Conservation (phyloP, 2,797 vertebrate species). For the Sparidentex hasta region DNA sequence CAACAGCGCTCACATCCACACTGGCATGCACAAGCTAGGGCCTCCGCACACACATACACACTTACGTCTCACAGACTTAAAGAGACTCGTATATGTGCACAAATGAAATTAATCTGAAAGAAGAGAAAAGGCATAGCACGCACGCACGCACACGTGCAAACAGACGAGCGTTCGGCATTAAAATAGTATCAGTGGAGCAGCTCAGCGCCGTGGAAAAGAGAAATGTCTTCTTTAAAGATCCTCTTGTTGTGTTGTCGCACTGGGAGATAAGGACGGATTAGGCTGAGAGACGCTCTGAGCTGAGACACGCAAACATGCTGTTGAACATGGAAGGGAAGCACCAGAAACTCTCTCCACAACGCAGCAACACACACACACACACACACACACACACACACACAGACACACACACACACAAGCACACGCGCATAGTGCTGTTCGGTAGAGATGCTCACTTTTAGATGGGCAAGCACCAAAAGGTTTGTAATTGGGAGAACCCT, state of each 20-base stretch:
- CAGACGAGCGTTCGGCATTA: conserved; percentile 37
- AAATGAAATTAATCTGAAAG: conserved; percentile 52
- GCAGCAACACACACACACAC: conserved; percentile 49
- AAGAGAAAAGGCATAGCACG: conserved; percentile 26
- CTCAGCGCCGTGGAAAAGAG: conserved; percentile 67
- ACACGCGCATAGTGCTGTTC: conserved; percentile 21
- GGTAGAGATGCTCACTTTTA: conserved; percentile 23
- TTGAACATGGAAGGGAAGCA: conserved; percentile 79
- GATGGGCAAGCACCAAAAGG: conserved; percentile 14
- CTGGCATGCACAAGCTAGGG: conserved; percentile 13
- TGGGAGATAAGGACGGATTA: conserved; percentile 83
- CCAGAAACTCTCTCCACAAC: conserved; percentile 70
- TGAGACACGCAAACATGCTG: conserved; percentile 83
- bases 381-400: conserved; percentile 35
- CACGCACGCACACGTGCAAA: conserved; percentile 21
- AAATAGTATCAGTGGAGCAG: conserved; percentile 66
- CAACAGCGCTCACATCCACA: conserved; percentile 68
- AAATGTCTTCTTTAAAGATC: conserved; percentile 84
- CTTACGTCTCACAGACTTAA: conserved; percentile 23
- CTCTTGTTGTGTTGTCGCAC: conserved; percentile 80
- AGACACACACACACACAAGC: conserved; percentile 34
- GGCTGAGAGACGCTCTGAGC: conserved; percentile 79
- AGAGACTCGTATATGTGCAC: conserved; percentile 36
- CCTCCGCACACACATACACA: conserved; percentile 23
- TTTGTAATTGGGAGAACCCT: not conserved